phyloP scores from a whole-genome alignment of 2,888 invertebrate species.

The Nineta flava region DNA sequence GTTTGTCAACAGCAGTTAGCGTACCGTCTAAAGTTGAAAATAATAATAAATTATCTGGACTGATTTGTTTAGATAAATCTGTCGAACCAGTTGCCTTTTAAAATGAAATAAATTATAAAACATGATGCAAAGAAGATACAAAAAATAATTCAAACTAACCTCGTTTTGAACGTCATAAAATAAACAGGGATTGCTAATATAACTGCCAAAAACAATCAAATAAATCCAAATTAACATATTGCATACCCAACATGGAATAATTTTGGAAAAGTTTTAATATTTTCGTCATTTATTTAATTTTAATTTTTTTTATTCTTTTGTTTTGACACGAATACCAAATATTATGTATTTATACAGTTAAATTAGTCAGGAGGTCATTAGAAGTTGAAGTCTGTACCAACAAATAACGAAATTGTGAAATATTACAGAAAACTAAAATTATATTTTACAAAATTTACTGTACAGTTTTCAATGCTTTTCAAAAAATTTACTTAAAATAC shows the following conservation, averaged over 20 bases:
- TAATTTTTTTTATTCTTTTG: background rate
- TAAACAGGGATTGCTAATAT: background rate
- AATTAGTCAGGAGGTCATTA: too few relatives aligned
- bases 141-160: background rate
- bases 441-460: too few relatives aligned
- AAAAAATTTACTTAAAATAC: too few relatives aligned
- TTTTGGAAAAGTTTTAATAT: background rate
- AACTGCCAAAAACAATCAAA: background rate
- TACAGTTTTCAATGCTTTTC: too few relatives aligned
- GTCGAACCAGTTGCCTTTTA: conserved; percentile 23
- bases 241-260: background rate
- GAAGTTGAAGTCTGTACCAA: too few relatives aligned
- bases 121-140: too few relatives aligned
- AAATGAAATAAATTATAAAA: background rate
- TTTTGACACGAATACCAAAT: background rate
- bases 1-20: conserved; percentile 76
- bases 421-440: too few relatives aligned
- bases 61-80: conserved; percentile 46
- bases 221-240: background rate
- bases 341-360: background rate
- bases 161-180: background rate
- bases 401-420: too few relatives aligned
- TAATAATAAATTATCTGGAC: conserved; percentile 54
- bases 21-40: conserved; percentile 90
- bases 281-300: background rate